Conservation (phyloP, 2,797 vertebrate genomes). For the Anabas testudineus region DNA sequence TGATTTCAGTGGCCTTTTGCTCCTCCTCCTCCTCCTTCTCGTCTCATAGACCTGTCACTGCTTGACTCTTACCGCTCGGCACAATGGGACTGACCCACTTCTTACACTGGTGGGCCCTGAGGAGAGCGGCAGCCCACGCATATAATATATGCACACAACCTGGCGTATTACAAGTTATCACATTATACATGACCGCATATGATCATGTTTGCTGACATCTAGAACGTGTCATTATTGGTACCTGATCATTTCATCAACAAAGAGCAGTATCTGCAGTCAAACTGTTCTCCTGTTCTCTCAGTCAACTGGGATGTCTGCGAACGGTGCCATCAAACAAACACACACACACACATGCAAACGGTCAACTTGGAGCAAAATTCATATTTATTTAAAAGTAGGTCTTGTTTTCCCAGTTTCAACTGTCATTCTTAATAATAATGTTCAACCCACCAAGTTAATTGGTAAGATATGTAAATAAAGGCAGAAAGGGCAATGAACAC, state of each 20-base stretch:
- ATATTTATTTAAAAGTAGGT: background rate
- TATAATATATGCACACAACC: conserved; percentile 1
- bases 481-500: too few species aligned
- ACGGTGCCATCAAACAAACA: conserved; percentile 24
- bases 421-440: background rate
- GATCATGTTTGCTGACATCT: conserved; percentile 54
- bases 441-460: background rate
- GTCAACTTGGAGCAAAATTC: background rate
- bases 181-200: conserved; percentile 29
- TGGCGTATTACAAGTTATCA: conserved; percentile 30
- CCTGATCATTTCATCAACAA: conserved; percentile 48
- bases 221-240: conserved; percentile 51
- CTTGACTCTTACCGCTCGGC: conserved; percentile 44
- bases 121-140: conserved; percentile 24
- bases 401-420: background rate
- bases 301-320: too few species aligned
- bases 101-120: conserved; percentile 56
- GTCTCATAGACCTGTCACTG: conserved; percentile 58
- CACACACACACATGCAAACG: conserved; percentile 7
- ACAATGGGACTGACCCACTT: conserved; percentile 76
- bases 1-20: conserved; percentile 50
- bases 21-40: conserved; percentile 32
- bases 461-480: background rate
- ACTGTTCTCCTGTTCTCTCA: too few species aligned
- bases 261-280: conserved; percentile 17